These are phyloP conservation scores for Arenaria interpres DNA, from an alignment of 2,113 vertebrate genomes.

Conservation along the genomic window DNA sequence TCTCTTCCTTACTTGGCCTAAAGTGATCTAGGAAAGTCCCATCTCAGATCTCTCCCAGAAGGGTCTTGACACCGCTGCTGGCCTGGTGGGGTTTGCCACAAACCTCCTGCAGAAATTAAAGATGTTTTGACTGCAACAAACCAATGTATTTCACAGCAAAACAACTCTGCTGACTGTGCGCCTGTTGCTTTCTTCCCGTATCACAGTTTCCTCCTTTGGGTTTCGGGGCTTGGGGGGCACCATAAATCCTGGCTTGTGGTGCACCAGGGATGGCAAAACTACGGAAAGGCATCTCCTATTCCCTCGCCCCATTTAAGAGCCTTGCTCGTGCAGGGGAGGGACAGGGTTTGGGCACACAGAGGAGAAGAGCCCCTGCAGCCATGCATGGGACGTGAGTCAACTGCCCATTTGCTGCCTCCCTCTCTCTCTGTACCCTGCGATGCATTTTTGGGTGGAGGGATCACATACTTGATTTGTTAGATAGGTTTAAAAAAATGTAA, in stretches of 20 bases:
- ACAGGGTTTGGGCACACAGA: not conserved
- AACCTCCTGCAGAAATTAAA: not conserved
- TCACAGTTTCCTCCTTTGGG: not conserved
- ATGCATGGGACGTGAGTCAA: not conserved
- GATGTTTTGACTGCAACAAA: not conserved
- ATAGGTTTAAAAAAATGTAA: conserved; percentile 41
- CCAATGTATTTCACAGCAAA: not conserved
- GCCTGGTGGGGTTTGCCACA: not conserved
- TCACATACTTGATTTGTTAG: conserved; percentile 53
- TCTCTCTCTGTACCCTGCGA: not conserved
- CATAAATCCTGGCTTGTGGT: rapidly evolving
- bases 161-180: not conserved
- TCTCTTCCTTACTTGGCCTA: not conserved
- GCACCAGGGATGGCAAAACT: not conserved
- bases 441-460: conserved; percentile 23
- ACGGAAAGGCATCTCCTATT: not conserved
- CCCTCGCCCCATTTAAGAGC: not conserved
- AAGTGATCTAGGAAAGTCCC: not conserved
- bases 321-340: not conserved
- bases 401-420: not conserved
- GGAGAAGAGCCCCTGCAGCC: not conserved
- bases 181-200: not conserved
- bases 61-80: not conserved
- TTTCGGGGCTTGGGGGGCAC: not conserved
- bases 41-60: not conserved